Evolutionary conservation across 2,888 invertebrate species (phyloP).

Genomic region (Drosophila anomalata): DNA sequence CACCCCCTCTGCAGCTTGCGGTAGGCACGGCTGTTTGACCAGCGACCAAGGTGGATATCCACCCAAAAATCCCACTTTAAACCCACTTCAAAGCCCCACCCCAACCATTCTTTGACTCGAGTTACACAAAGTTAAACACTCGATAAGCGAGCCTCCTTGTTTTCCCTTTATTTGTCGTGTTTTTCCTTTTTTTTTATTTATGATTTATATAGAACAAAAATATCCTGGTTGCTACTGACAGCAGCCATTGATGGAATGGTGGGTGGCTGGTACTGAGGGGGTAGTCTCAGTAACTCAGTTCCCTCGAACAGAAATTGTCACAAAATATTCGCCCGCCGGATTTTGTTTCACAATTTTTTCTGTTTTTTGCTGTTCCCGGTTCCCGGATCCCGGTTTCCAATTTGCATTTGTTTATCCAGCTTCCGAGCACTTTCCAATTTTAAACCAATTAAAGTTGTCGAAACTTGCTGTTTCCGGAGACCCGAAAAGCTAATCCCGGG

Average conservation of each 20-base stretch:
- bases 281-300: constrained; percentile 7
- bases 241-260: constrained; percentile 55
- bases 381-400: background rate
- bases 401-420: constrained; percentile 25
- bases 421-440: constrained; percentile 53
- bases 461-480: constrained; percentile 57
- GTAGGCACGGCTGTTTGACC: constrained; percentile 47
- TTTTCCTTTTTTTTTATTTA: constrained; percentile 37
- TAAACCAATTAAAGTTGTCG: constrained; percentile 76
- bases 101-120: constrained; percentile 14
- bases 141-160: constrained; percentile 57
- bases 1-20: constrained; percentile 28
- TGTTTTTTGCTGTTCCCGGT: too few species aligned
- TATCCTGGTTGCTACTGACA: constrained; percentile 61
- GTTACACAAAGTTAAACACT: constrained; percentile 64
- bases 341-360: constrained; percentile 37
- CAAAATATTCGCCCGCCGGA: constrained; percentile 24
- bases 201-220: constrained; percentile 40
- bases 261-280: background rate
- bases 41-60: constrained; percentile 27
- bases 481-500: constrained; percentile 63
- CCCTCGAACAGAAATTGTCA: constrained; percentile 32
- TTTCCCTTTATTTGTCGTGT: constrained; percentile 42
- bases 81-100: constrained; percentile 11
- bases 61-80: constrained; percentile 7